Conservation (phyloP, 64 coral and sea anemone genomes). For the Dendrophyllia cribrosa region DNA sequence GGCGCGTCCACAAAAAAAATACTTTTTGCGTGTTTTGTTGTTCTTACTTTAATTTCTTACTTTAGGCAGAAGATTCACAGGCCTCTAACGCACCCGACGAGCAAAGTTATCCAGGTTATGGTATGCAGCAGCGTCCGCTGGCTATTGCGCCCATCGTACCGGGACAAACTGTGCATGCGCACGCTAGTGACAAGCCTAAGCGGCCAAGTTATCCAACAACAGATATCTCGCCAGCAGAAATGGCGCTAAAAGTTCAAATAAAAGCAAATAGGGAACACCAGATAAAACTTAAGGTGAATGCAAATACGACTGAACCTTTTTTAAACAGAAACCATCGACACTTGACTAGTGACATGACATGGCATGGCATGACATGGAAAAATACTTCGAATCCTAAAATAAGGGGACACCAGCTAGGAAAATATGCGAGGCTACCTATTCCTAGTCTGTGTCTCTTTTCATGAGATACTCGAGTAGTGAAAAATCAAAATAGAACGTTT, state of each 20-base stretch:
- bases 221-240: slow-evolving; percentile 2
- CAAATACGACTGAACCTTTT: not conserved
- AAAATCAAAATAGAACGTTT: too few relatives aligned
- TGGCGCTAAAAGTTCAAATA: slow-evolving; percentile 62
- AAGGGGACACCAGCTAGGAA: too few relatives aligned
- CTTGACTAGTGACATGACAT: too few relatives aligned
- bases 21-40: not conserved
- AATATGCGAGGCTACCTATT: too few relatives aligned
- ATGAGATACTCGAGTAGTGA: too few relatives aligned
- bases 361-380: too few relatives aligned
- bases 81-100: slow-evolving; percentile 61
- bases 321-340: too few relatives aligned
- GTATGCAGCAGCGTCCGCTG: slow-evolving; percentile 47
- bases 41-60: not conserved
- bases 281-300: slow-evolving; percentile 64
- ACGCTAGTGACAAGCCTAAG: slow-evolving; percentile 90
- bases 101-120: slow-evolving; percentile 23
- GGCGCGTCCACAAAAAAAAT: too few relatives aligned
- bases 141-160: slow-evolving; percentile 55
- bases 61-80: slow-evolving; percentile 43
- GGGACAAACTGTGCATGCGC: slow-evolving; percentile 88
- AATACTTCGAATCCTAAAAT: too few relatives aligned
- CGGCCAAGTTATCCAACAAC: not conserved
- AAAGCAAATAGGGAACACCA: slow-evolving; percentile 84
- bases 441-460: too few relatives aligned